phyloP scores from a whole-genome alignment of 1,140 invertebrate genomes.

The Meloidogyne chitwoodi region DNA sequence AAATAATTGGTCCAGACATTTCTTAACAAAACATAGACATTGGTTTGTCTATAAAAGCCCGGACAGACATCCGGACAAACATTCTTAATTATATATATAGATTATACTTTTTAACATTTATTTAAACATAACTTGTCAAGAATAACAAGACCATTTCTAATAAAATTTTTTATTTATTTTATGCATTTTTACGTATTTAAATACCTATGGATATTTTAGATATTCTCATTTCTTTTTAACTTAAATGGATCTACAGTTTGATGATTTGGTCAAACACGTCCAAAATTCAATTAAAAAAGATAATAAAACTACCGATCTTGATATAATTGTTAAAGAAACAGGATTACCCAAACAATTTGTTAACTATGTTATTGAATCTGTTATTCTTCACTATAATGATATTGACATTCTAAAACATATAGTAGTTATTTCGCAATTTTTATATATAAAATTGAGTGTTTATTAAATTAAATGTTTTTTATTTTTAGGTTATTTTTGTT shows the following conservation, averaged over 20 bases:
- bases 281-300: neutral
- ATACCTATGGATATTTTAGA: no score
- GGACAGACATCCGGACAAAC: no score
- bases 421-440: neutral
- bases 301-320: neutral
- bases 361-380: slow-evolving; percentile 9
- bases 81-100: no score
- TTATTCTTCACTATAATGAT: slow-evolving; percentile 19
- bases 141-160: no score
- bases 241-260: neutral
- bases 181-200: no score
- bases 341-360: slow-evolving; percentile 16
- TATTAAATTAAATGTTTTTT: no score
- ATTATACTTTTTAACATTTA: no score
- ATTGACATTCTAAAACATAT: slow-evolving; percentile 14
- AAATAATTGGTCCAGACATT: no score
- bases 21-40: no score
- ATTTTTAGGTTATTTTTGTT: slow-evolving; percentile 15
- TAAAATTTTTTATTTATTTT: no score
- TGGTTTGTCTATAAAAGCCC: no score
- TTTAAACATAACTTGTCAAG: no score
- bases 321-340: neutral
- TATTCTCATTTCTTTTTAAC: neutral
- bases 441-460: neutral
- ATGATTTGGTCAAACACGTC: neutral